phyloP scores from a whole-genome alignment of 2,113 vertebrate species.

The Speoplatyrhinus poulsoni region DNA sequence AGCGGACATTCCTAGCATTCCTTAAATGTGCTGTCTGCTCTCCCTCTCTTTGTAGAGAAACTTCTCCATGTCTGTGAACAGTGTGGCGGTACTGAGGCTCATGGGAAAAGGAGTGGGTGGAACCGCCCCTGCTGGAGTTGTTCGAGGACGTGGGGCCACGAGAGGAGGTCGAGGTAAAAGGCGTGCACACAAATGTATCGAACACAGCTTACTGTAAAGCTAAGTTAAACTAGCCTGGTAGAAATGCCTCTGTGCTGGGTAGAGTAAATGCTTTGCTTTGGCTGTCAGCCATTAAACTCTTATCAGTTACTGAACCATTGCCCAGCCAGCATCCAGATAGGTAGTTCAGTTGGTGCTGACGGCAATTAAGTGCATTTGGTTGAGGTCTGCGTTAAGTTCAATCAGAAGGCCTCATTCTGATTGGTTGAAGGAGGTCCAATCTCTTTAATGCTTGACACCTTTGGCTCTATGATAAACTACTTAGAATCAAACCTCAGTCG shows the following conservation, averaged over 20 bases:
- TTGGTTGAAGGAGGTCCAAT: too few relatives aligned
- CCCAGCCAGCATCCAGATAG: too few relatives aligned
- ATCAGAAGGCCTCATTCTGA: too few relatives aligned
- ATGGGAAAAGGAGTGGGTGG: constrained; percentile 87
- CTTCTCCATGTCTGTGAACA: constrained; percentile 96
- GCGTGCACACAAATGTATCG: background rate
- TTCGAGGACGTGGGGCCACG: constrained; percentile 83
- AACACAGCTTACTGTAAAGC: background rate
- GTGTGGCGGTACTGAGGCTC: constrained; percentile 90
- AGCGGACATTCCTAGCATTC: constrained; percentile 60
- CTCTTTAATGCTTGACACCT: too few relatives aligned
- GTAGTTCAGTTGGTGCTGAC: too few relatives aligned
- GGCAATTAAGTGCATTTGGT: too few relatives aligned
- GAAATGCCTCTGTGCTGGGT: background rate
- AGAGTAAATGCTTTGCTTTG: background rate
- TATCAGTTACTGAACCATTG: too few relatives aligned
- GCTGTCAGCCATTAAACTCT: too few relatives aligned
- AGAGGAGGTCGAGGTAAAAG: constrained; percentile 84
- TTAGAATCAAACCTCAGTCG: too few relatives aligned
- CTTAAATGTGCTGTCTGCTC: constrained; percentile 31
- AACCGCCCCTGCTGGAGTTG: constrained; percentile 75
- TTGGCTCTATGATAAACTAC: too few relatives aligned
- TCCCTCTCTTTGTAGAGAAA: constrained; percentile 81
- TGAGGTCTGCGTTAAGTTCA: too few relatives aligned
- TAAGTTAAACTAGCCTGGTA: background rate